phyloP scores from a whole-genome alignment of 2,888 invertebrate species.

The Saturnia japonica region DNA sequence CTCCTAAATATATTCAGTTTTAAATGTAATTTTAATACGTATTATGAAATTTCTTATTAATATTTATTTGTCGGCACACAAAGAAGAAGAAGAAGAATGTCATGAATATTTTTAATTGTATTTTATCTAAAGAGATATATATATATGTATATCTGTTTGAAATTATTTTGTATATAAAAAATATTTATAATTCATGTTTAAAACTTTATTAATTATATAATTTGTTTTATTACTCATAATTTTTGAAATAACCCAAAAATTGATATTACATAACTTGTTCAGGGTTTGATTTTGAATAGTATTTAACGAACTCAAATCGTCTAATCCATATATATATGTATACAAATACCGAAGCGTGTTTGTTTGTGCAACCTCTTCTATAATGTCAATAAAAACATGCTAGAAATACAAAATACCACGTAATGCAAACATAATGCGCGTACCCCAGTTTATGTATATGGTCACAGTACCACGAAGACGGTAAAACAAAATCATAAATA shows the following conservation, averaged over 20 bases:
- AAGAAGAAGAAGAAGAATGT: too few species aligned
- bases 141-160: too few species aligned
- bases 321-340: background rate
- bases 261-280: background rate
- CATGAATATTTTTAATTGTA: too few species aligned
- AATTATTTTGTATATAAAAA: too few species aligned
- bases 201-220: too few species aligned
- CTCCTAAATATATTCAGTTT: too few species aligned
- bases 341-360: slow-evolving; percentile 31
- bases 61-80: too few species aligned
- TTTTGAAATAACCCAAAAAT: background rate
- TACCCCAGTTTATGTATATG: slow-evolving; percentile 48
- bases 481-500: background rate
- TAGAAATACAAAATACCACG: slow-evolving; percentile 53
- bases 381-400: slow-evolving; percentile 55
- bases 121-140: too few species aligned
- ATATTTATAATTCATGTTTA: too few species aligned
- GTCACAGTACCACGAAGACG: slow-evolving; percentile 6
- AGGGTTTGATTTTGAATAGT: background rate
- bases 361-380: slow-evolving; percentile 51
- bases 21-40: too few species aligned
- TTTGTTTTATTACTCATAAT: background rate
- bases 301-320: background rate
- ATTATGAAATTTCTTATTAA: too few species aligned
- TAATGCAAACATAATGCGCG: slow-evolving; percentile 48